These are phyloP conservation scores for Branchinecta sandiegonensis DNA, from an alignment of 2,888 invertebrate species.

Conservation along the genomic window DNA sequence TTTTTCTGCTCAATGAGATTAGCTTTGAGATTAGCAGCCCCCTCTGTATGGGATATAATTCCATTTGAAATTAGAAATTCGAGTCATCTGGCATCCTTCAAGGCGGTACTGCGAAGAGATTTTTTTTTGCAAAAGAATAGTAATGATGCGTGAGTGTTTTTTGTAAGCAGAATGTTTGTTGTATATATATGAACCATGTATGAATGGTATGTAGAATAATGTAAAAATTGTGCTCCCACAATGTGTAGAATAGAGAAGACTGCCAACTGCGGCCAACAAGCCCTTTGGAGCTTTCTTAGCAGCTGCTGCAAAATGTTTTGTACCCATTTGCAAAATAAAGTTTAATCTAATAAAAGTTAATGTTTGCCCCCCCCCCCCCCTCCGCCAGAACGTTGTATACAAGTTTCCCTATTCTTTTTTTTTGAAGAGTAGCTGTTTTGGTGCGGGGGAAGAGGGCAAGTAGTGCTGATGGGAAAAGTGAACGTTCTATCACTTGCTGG, in stretches of 20 bases:
- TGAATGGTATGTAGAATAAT: not conserved
- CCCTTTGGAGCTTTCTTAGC: not conserved
- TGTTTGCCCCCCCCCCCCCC: no score
- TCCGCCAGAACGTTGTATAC: no score
- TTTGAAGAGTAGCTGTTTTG: no score
- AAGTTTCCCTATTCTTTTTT: no score
- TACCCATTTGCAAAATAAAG: not conserved
- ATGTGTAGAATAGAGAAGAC: not conserved
- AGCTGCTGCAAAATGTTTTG: not conserved
- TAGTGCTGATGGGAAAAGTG: no score
- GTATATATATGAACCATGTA: not conserved
- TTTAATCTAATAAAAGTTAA: not conserved
- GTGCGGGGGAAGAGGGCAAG: no score
- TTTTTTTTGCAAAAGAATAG: not conserved
- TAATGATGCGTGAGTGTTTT: slow-evolving; percentile 2
- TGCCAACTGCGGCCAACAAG: not conserved
- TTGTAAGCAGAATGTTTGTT: slow-evolving; percentile 3
- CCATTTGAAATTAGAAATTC: no score
- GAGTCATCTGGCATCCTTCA: slow-evolving; percentile 6
- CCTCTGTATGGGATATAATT: no score
- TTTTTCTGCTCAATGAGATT: not conserved
- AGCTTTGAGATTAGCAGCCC: no score
- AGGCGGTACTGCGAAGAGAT: not conserved
- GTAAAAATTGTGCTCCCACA: not conserved
- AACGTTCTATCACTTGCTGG: no score